These are phyloP conservation scores for Pongo abelii DNA, from an alignment of 2,113 vertebrate genomes.

Conservation along the genomic window DNA sequence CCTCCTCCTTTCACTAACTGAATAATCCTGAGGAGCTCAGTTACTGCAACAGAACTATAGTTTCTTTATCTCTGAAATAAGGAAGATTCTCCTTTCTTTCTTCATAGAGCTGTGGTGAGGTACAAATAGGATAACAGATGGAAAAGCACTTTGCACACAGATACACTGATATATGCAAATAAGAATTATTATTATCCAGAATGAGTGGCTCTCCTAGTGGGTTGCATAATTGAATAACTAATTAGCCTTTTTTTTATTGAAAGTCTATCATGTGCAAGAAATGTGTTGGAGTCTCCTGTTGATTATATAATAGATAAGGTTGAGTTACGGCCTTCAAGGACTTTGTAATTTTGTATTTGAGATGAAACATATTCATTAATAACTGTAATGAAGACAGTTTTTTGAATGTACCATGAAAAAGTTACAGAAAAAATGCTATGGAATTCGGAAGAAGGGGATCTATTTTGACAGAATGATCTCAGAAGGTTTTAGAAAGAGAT, in stretches of 20 bases:
- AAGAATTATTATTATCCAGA: neutral
- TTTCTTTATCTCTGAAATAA: neutral
- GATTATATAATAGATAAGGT: neutral
- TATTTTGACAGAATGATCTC: neutral
- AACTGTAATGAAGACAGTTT: neutral
- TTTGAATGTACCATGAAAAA: neutral
- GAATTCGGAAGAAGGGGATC: neutral
- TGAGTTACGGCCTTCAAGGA: neutral
- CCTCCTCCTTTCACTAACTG: neutral
- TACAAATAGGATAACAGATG: neutral
- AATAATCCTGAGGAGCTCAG: neutral
- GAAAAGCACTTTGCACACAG: neutral
- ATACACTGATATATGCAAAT: neutral
- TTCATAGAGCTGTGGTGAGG: neutral
- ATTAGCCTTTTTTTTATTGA: neutral
- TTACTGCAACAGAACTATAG: neutral
- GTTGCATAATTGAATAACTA: neutral
- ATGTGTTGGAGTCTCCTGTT: neutral
- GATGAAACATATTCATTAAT: neutral
- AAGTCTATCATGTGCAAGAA: neutral
- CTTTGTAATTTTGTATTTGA: neutral
- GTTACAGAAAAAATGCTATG: neutral
- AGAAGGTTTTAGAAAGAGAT: constrained; percentile 20
- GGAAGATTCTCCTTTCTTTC: neutral
- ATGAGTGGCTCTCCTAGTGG: neutral